Conservation (phyloP, 2,113 vertebrate genomes). For the Notothenia rossii region DNA sequence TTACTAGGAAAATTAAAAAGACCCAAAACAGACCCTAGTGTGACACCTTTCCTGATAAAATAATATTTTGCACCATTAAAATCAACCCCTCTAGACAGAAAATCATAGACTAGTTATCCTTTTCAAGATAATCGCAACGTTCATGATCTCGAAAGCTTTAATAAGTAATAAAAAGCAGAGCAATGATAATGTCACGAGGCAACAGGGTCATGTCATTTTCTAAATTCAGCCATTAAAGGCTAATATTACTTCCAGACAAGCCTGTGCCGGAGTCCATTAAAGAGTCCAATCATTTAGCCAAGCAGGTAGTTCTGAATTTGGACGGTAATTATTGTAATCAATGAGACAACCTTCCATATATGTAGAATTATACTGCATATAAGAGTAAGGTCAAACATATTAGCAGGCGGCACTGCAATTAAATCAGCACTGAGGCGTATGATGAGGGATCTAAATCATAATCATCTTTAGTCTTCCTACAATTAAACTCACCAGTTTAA, state of each 20-base stretch:
- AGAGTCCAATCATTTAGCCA: background rate
- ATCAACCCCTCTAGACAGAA: background rate
- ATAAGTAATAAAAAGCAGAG: background rate
- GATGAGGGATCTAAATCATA: conserved; percentile 1
- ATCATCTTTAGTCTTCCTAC: background rate
- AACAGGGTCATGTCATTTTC: background rate
- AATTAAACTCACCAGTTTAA: background rate
- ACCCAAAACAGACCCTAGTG: background rate
- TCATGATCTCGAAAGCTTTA: background rate
- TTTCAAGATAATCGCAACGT: background rate
- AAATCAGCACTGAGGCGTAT: background rate
- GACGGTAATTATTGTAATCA: background rate
- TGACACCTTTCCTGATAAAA: background rate
- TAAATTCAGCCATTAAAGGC: background rate
- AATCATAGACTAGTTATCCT: background rate
- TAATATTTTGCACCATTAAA: background rate
- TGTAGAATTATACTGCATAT: conserved; percentile 3
- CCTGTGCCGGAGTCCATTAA: too few relatives aligned
- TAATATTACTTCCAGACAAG: too few relatives aligned
- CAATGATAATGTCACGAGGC: background rate
- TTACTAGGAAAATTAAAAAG: background rate
- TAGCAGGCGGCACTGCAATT: background rate
- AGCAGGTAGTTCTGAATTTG: background rate
- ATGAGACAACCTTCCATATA: background rate
- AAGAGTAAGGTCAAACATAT: conserved; percentile 9